These are phyloP conservation scores for Aphelocoma californica DNA, from an alignment of 2,797 vertebrate species.

Conservation along the genomic window DNA sequence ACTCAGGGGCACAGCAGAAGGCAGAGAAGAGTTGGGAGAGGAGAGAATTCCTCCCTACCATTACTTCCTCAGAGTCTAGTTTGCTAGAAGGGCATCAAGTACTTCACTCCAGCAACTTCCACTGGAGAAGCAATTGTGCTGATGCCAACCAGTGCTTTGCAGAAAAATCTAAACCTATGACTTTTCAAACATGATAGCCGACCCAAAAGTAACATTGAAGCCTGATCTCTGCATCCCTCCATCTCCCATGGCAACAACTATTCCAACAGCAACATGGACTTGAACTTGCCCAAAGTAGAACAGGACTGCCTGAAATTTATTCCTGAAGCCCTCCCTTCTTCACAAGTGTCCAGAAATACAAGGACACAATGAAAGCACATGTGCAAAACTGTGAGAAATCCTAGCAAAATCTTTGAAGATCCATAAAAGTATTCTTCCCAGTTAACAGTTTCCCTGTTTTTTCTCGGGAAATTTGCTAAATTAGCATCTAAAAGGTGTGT, in stretches of 20 bases:
- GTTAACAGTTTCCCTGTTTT: neutral
- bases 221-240: neutral
- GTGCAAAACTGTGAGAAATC: neutral
- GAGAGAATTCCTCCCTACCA: neutral
- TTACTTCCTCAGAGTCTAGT: neutral
- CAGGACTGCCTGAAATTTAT: neutral
- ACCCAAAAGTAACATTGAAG: neutral
- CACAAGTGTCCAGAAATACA: neutral
- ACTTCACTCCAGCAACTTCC: neutral
- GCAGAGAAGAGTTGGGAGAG: neutral
- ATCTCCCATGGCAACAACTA: fast-evolving
- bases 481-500: neutral
- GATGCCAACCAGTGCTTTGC: neutral
- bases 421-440: neutral
- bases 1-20: neutral
- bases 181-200: neutral
- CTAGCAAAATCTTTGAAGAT: neutral
- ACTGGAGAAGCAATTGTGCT: neutral
- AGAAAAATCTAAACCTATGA: neutral
- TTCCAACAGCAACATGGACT: neutral
- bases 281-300: neutral
- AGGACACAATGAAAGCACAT: neutral
- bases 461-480: neutral
- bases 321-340: neutral
- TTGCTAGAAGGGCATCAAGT: neutral